A percentile compares a stretch with the other conserved stretches of the same genome.
Conservation (phyloP, 2,113 vertebrate species). For the Hydrochoerus hydrochaeris region DNA sequence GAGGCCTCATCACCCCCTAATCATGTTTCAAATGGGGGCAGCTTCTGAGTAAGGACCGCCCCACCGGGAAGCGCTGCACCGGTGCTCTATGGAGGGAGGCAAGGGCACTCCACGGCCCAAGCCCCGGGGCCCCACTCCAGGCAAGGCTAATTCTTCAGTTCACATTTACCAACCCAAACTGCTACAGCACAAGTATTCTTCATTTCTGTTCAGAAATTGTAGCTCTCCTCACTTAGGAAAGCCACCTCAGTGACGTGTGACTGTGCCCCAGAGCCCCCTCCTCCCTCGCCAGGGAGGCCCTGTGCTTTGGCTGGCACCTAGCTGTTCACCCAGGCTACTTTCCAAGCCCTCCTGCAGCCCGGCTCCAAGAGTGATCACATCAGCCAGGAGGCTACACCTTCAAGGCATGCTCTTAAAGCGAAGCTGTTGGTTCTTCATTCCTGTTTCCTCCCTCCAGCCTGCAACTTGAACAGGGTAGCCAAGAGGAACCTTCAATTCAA, state of each 20-base stretch:
- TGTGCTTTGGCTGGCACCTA: neutral
- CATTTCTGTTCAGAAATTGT: neutral
- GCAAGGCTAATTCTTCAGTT: neutral
- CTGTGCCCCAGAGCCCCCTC: neutral
- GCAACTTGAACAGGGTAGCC: neutral
- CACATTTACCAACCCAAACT: constrained; percentile 2
- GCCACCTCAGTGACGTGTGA: neutral
- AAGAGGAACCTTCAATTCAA: neutral
- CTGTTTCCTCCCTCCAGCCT: neutral
- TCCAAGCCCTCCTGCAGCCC: neutral
- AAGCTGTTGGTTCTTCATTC: neutral
- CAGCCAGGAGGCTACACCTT: neutral
- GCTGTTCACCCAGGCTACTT: neutral
- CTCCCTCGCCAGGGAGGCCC: neutral
- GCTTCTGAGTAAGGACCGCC: neutral
- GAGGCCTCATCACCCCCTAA: neutral
- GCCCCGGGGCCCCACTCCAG: neutral
- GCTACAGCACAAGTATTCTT: neutral
- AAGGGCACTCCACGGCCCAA: neutral
- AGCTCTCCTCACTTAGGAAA: constrained; percentile 17
- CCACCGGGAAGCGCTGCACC: neutral
- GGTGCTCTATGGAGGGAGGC: neutral
- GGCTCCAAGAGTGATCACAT: neutral
- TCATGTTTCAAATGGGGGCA: neutral
- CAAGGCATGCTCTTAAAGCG: constrained; percentile 23